Evolutionary conservation across 2,888 invertebrate genomes (phyloP), one percentile per base, ranked within the genome.

Genomic region (Phyllotreta cruciferae): DNA sequence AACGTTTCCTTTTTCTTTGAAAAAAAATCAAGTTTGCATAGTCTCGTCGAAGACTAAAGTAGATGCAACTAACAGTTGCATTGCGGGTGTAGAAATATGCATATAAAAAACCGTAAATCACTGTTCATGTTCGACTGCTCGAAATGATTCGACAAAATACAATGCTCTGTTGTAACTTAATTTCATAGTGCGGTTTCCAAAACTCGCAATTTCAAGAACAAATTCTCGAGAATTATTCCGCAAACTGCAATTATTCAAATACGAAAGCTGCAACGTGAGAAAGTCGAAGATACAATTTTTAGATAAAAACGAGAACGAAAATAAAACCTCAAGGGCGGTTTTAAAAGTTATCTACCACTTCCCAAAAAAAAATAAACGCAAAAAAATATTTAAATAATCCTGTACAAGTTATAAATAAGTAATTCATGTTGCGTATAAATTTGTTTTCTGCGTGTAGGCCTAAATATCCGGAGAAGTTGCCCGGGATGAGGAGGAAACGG

Each of bases 161-260:
- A 50, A 49, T 37, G 52, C 52, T 37, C 52, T 52, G 52, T 52
- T 37, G 52, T 52, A 52, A 52, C 38, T 52, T 52, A 52, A 52
- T 52, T 52, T 38, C 35, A 52, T 14, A 11, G 52, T 52, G 38
- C 11, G 10, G 37, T 52, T 52, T 37, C 52, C 52, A 52, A 52
- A 52, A 52, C 52, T 52, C 52, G 52, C 10, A 52, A 52, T 52
- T 9, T 52, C 37, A 52, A 52, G 52, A 52, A 52, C 52, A 52
- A 52, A 52, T 52, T 37, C 52, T 52, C 38, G 35, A 52, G 52
- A 13, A 52, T 52, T 52, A 52, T 52, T 52, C 37, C 38, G 9
- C 37, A 37, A 52, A 35, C 37, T 9, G 52, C 13, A 52, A 52
- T 52, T 52, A 52, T 52, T 52, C 52, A 52, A 52, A 52, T 52